phyloP scores from a whole-genome alignment of 1,140 invertebrate species.

The Drosophila nigrodunni region DNA sequence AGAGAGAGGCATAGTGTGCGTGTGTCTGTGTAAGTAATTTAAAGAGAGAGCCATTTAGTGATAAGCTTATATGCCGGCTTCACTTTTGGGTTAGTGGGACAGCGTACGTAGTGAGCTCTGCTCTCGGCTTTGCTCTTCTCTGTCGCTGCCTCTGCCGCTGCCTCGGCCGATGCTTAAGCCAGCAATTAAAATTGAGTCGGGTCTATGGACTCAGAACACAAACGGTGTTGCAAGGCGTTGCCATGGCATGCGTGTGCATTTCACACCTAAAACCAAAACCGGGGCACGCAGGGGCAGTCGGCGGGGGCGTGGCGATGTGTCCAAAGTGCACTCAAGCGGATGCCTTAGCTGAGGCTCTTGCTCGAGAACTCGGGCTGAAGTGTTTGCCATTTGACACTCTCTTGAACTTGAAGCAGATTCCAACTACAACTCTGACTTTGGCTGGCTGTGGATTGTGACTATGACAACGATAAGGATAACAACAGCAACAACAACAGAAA shows the following conservation, averaged over 20 bases:
- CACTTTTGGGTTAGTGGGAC: slow-evolving; percentile 67
- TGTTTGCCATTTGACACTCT: slow-evolving; percentile 69
- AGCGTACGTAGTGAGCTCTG: too few relatives aligned
- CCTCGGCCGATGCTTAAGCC: slow-evolving; percentile 47
- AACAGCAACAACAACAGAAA: not conserved
- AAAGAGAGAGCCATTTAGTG: slow-evolving; percentile 29
- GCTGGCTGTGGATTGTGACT: slow-evolving; percentile 14
- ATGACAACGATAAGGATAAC: slow-evolving; percentile 26
- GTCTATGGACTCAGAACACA: slow-evolving; percentile 52
- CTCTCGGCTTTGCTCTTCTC: not conserved
- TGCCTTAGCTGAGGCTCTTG: slow-evolving; percentile 23
- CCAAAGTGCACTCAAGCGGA: slow-evolving; percentile 60
- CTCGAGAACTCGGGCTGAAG: slow-evolving; percentile 29
- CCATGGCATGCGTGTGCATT: not conserved
- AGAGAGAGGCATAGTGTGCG: slow-evolving; percentile 1
- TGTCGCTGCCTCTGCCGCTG: slow-evolving; percentile 2
- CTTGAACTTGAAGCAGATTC: slow-evolving; percentile 50
- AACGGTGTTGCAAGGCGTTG: slow-evolving; percentile 2
- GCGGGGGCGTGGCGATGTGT: slow-evolving; percentile 5
- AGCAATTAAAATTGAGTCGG: slow-evolving; percentile 71
- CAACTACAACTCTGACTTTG: slow-evolving; percentile 9
- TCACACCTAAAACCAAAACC: not conserved
- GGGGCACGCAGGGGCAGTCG: not conserved
- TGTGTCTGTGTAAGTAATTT: not conserved
- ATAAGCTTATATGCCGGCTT: slow-evolving; percentile 10